phyloP scores from a whole-genome alignment of 1,140 invertebrate species.

The Goniozus legneri region DNA sequence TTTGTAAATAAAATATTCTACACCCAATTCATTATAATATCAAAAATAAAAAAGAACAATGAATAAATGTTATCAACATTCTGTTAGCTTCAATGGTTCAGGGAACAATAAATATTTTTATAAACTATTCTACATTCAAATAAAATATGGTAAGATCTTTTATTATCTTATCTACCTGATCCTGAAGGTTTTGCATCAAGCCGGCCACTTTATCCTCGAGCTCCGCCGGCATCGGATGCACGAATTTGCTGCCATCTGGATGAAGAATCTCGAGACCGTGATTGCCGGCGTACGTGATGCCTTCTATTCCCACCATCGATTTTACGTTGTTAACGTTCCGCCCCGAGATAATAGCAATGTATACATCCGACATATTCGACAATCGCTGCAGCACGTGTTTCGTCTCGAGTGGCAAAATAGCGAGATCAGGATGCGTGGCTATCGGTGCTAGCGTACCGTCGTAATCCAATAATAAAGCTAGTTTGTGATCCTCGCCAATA shows the following conservation, averaged over 20 bases:
- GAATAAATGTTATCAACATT: too few species aligned
- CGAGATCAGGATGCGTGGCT: conserved; percentile 84
- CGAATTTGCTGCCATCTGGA: conserved; percentile 85
- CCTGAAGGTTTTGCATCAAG: conserved; percentile 75
- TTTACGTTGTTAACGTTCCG: conserved; percentile 84
- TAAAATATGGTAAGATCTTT: neutral
- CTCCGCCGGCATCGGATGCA: conserved; percentile 85
- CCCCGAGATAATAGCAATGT: conserved; percentile 84
- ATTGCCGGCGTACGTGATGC: conserved; percentile 87
- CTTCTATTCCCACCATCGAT: conserved; percentile 85
- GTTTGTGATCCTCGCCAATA: conserved; percentile 79
- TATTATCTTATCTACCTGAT: conserved; percentile 59
- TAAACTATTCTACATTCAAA: neutral
- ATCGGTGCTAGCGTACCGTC: conserved; percentile 87
- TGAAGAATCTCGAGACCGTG: conserved; percentile 87
- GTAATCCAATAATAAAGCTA: conserved; percentile 83
- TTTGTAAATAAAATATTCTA: conserved; percentile 2
- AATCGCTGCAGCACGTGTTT: conserved; percentile 79
- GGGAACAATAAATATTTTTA: neutral
- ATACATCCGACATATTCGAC: conserved; percentile 83
- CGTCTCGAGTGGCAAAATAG: conserved; percentile 78
- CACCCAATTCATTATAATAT: neutral
- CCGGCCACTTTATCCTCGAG: conserved; percentile 77
- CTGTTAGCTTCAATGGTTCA: neutral
- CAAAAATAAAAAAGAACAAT: too few species aligned